Base-by-base conservation (phyloP, 2,113 vertebrate genomes). In the Typhlomys cinereus region DNA sequence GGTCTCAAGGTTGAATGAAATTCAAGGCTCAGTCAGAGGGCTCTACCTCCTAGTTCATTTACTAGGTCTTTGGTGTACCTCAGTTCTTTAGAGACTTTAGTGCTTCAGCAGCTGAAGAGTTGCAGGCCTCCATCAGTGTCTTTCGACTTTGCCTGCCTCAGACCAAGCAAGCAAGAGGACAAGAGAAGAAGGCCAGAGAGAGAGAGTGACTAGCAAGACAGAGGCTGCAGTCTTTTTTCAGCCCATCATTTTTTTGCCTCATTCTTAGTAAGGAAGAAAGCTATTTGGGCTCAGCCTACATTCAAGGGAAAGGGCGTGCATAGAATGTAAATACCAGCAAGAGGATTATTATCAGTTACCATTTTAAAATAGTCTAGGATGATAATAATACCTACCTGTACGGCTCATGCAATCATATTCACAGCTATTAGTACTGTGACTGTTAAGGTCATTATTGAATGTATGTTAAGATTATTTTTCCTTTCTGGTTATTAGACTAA, bases 211-310 rank as follows among this genome's bases (percentile, higher is more conserved):
- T 52, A 57, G 29, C 54, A 85, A 94, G 61, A 88, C 17, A 46
- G 79, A 95, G 87, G 74, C 52, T 79, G 52, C n/a, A 76, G 39
- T 69, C 69, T 88, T 88, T 78, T 62, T 39, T 67, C 84, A 83
- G 66, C 31, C 36, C 50, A 69, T 89, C 50, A 69, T 50, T 76
- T 88, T 76, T 88, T 69, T 73, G 44, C 23, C 50, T 93, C 85
- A 88, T 81, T 74, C 57, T 79, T 61, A 88, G 48, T 76, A 50
- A 94, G 66, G n/a, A 90, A 94, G 52, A 67, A 88, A 93, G 83
- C n/a, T 62, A 75, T 92, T n/a, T 79, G 75, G 39, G 48, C 79
- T 34, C 57, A 31, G 31, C 48, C 83, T 31, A 93, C 54, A 81
- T 46, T 94, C 34, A 81, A 76, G 48, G 23, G 52, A 48, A 80